Conservation (phyloP, 2,797 vertebrate species). For the Cossypha heuglini region DNA sequence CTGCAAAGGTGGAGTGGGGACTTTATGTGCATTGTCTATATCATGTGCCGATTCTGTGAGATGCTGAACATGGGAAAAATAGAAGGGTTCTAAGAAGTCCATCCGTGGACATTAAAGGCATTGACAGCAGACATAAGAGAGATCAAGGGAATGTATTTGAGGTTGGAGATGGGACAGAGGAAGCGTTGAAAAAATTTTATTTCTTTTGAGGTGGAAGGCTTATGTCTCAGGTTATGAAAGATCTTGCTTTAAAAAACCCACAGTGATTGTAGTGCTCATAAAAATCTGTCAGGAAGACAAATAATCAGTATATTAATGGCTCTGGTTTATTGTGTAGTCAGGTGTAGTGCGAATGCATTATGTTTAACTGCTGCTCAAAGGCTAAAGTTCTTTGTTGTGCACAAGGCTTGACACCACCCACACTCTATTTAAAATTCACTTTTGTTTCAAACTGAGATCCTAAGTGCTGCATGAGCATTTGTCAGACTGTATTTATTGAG, state of each 20-base stretch:
- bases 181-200: neutral
- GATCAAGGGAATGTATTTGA: neutral
- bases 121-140: neutral
- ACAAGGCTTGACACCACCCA: neutral
- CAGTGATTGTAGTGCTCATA: neutral
- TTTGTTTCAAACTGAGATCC: neutral
- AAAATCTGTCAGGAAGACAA: neutral
- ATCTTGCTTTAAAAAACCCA: neutral
- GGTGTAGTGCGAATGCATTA: neutral
- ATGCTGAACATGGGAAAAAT: fast-evolving
- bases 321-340: neutral
- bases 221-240: neutral
- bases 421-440: neutral
- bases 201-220: neutral
- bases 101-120: fast-evolving
- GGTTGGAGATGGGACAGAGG: neutral
- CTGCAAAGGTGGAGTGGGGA: neutral
- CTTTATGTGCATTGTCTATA: neutral
- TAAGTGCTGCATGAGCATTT: neutral
- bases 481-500: neutral
- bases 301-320: neutral
- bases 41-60: neutral
- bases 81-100: neutral
- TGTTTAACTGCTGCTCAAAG: neutral
- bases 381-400: neutral